Conservation (phyloP, 2,797 vertebrate genomes). For the Hydrophis major region DNA sequence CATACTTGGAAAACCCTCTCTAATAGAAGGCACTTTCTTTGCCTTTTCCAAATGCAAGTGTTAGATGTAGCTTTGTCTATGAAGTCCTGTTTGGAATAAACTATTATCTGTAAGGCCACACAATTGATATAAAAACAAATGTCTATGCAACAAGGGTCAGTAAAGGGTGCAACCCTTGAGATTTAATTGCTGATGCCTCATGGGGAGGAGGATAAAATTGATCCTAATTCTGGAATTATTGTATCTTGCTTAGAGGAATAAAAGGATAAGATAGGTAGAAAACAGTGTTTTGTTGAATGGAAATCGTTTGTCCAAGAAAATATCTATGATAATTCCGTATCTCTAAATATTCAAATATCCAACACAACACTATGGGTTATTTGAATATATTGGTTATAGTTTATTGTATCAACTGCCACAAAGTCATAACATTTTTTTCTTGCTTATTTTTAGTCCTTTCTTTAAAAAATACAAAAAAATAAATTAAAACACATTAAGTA, state of each 20-base stretch:
- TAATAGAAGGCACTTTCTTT: neutral
- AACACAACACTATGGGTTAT: constrained; percentile 69
- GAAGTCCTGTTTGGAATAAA: neutral
- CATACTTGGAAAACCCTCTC: neutral
- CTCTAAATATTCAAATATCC: constrained; percentile 73
- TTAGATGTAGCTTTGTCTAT: neutral
- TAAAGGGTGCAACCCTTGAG: neutral
- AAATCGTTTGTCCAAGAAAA: constrained; percentile 42
- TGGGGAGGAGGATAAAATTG: neutral
- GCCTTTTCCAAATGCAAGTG: neutral
- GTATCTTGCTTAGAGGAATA: constrained; percentile 31
- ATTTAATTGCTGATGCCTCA: neutral
- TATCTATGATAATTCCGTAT: constrained; percentile 63
- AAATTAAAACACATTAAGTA: constrained; percentile 67
- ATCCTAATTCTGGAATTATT: constrained; percentile 42
- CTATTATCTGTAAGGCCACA: neutral
- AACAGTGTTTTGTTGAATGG: constrained; percentile 47
- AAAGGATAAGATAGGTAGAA: neutral
- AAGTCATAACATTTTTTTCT: constrained; percentile 71
- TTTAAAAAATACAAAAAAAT: constrained; percentile 67
- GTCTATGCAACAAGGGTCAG: neutral
- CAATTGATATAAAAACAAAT: neutral
- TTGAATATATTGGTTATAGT: constrained; percentile 71
- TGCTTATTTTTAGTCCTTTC: constrained; percentile 62
- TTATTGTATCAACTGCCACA: constrained; percentile 74